Evolutionary conservation across 2,888 invertebrate genomes (phyloP).

Genomic region (Microctonus brassicae): DNA sequence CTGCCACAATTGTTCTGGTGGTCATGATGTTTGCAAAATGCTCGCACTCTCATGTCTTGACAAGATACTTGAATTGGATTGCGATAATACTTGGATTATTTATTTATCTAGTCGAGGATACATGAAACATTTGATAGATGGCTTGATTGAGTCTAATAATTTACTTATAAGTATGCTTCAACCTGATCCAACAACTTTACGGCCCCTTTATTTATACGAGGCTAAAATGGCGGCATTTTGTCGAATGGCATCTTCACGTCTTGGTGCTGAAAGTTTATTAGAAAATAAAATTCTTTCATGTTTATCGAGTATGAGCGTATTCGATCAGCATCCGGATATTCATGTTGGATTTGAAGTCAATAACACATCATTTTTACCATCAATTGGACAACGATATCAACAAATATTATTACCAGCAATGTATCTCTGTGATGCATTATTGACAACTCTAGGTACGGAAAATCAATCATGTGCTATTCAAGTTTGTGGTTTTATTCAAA

Average conservation of each 20-base stretch:
- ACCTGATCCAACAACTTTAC: slow-evolving; percentile 77
- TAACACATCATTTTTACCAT: slow-evolving; percentile 73
- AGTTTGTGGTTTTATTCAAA: slow-evolving; percentile 83
- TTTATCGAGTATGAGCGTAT: slow-evolving; percentile 79
- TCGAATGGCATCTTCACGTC: slow-evolving; percentile 77
- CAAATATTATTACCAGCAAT: slow-evolving; percentile 87
- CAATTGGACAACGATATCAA: slow-evolving; percentile 80
- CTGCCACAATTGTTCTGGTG: slow-evolving; percentile 89
- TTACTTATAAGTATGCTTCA: slow-evolving; percentile 77
- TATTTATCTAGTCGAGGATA: slow-evolving; percentile 79
- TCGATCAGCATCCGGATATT: slow-evolving; percentile 81
- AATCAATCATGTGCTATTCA: slow-evolving; percentile 87
- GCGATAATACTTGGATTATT: slow-evolving; percentile 77
- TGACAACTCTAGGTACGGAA: slow-evolving; percentile 85
- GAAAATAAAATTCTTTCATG: slow-evolving; percentile 75
- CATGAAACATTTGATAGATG: slow-evolving; percentile 86
- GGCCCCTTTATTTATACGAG: slow-evolving; percentile 87
- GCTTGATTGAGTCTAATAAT: slow-evolving; percentile 81
- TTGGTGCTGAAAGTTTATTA: slow-evolving; percentile 77
- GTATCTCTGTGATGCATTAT: slow-evolving; percentile 83
- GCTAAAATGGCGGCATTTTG: slow-evolving; percentile 86
- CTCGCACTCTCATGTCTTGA: slow-evolving; percentile 87
- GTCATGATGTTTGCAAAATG: slow-evolving; percentile 92
- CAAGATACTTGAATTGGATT: slow-evolving; percentile 82
- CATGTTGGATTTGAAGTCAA: slow-evolving; percentile 60